Base-by-base conservation (phyloP, 2,113 vertebrate genomes). In the Nothoprocta pentlandii region DNA sequence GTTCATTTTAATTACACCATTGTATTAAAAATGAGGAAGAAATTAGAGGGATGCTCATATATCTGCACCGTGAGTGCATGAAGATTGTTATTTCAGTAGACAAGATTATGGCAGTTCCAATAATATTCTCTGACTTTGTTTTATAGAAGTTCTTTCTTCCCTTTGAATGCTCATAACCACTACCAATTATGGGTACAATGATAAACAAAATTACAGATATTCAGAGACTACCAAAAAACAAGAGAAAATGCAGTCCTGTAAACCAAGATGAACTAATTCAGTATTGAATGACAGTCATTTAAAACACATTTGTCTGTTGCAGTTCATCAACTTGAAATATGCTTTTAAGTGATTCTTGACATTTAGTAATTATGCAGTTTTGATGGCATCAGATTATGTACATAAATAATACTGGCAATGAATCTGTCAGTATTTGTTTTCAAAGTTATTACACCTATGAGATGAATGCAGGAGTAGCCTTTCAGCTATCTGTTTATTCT, bases 331-430 rank as follows among this genome's bases (percentile, higher is more conserved):
- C 63, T 62, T 88, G 49, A 77, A 93, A 83, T 87, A 80, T 74
- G 32, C 3, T 80, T 90, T 93, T 44, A 85, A 88, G 88, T 80
- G 1, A 85, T 56, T 78, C 36, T 73, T 5, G 5, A 32, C 32
- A 80, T 88, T 82, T 69, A 88, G 25, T 53, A 94, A 90, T 86
- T 66, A 86, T 10, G 11, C 6, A 69, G 10, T 86, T 95, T 86
- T 92, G 2, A 77, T 64, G 77, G 87, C 80, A 77, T 66, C 28
- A 88, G 77, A 83, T 32, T 64, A 71, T 16, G 76, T 64, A 51
- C 23, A 92, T 74, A 92, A 92, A 56, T 42, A 92, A 77, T 53
- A 83, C 28, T 70, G 30, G n/a, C 36, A 85, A 41, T 41, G 30
- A 89, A 53, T 47, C 49, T 82, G 34, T 66, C 56, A 76, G 22